phyloP scores from a whole-genome alignment of 2,888 invertebrate genomes.

The Polymixis lichenea region DNA sequence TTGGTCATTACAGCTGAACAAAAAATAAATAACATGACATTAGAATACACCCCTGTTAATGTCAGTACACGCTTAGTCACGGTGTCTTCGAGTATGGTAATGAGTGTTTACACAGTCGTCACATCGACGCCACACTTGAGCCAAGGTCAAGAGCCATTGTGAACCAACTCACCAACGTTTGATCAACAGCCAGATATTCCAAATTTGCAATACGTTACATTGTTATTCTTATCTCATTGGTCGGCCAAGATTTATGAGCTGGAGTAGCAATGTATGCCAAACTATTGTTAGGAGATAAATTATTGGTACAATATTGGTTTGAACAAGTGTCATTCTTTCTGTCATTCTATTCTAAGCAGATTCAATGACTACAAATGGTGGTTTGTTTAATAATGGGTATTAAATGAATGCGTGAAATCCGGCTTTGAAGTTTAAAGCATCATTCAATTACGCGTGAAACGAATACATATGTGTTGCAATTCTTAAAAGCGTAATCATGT shows the following conservation, averaged over 20 bases:
- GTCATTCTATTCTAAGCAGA: constrained; percentile 45
- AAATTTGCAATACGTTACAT: constrained; percentile 67
- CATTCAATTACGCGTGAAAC: constrained; percentile 51
- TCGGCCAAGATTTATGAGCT: constrained; percentile 60
- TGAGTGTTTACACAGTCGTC: constrained; percentile 82
- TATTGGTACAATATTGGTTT: constrained; percentile 34
- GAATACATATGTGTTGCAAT: constrained; percentile 14
- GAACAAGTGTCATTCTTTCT: constrained; percentile 57
- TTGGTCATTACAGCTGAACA: neutral
- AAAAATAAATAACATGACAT: constrained; percentile 36
- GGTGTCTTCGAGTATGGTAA: constrained; percentile 79
- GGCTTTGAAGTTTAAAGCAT: constrained; percentile 36
- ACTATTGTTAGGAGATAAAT: constrained; percentile 31
- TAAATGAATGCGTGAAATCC: constrained; percentile 42
- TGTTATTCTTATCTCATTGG: constrained; percentile 65
- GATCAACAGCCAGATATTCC: constrained; percentile 67
- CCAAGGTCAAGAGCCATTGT: constrained; percentile 79
- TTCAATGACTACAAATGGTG: constrained; percentile 18
- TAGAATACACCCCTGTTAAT: constrained; percentile 64
- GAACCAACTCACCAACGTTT: constrained; percentile 69
- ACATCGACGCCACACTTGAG: constrained; percentile 71
- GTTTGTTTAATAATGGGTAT: constrained; percentile 37
- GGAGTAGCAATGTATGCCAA: constrained; percentile 65
- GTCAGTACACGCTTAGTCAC: constrained; percentile 75
- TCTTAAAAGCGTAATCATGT: constrained; percentile 38